Base-by-base conservation (phyloP, 2,113 vertebrate species). In the Tychaedon coryphoeus region DNA sequence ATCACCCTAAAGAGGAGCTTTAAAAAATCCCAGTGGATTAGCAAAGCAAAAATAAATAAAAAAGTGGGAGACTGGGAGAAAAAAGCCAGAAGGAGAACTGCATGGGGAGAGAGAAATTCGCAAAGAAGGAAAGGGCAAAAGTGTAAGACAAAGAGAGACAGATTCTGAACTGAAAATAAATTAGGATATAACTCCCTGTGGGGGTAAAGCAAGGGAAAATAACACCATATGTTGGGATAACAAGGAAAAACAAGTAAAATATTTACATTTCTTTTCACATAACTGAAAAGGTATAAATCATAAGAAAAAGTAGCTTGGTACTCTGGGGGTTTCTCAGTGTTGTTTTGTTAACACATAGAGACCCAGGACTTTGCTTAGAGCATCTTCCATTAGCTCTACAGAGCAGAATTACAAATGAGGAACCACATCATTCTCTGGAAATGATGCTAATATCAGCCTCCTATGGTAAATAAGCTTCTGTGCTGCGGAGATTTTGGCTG, bases 351-450 rank as follows among this genome's bases (percentile, higher is more conserved):
- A 93, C 50, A 38, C 23, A 77, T 33, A 89, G 84, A 92, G 10
- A 86, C 29, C 14, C 26, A 69, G 50, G 33, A 61, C 81, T 88
- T 58, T 36, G 54, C 72, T 50, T 9, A 40, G 58, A 87, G 42
- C 61, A 48, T 75, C 88, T 97, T 88, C 60, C 88, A 87, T 94
- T 76, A 97, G 83, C 64, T 95, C 58, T 43, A 8, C n/a, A 61
- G 58, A 88, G 65, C 65, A 90, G 71, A 96, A 85, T 84, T 94
- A 91, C 95, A 97, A 92, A 87, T 61, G 86, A 93, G 84, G 85
- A 93, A 95, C 90, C 90, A 77, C 74, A 75, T 82, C 93, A 86
- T 82, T 61, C 79, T 60, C 45, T 92, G 84, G 90, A 94, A 97
- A 89, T 92, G 67, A 92, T 94, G 64, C 61, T 95, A 95, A 78